A percentile compares a stretch with the other conserved stretches of the same genome.
phyloP scores from a whole-genome alignment of 2,888 invertebrate genomes.

The Spicauda simplicius region DNA sequence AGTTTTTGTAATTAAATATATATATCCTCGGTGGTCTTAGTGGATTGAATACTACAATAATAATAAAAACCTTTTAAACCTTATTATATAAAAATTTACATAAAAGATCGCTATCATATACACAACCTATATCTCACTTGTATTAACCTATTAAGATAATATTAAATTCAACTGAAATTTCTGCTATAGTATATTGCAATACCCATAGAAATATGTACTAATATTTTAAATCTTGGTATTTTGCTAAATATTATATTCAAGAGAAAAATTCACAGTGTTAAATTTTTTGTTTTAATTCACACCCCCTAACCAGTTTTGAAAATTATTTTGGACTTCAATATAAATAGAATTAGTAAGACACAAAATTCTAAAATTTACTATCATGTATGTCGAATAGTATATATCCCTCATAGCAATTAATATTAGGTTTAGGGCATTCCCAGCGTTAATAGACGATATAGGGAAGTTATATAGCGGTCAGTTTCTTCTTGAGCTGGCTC shows the following conservation, averaged over 20 bases:
- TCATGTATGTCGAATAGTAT: background rate
- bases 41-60: slow-evolving; percentile 6
- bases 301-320: too few relatives aligned
- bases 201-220: too few relatives aligned
- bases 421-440: slow-evolving; percentile 17
- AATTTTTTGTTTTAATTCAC: too few relatives aligned
- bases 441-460: slow-evolving; percentile 28
- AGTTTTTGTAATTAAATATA: slow-evolving; percentile 38
- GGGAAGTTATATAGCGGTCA: slow-evolving; percentile 55
- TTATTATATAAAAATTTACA: slow-evolving; percentile 70
- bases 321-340: background rate
- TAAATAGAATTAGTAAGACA: background rate
- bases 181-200: background rate
- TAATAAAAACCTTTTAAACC: slow-evolving; percentile 57
- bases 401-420: background rate
- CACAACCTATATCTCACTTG: slow-evolving; percentile 16
- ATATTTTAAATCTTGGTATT: too few relatives aligned
- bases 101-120: slow-evolving; percentile 20
- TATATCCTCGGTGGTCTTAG: slow-evolving; percentile 9
- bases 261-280: too few relatives aligned
- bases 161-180: slow-evolving; percentile 8
- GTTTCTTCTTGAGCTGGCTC: slow-evolving; percentile 76
- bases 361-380: too few relatives aligned
- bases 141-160: slow-evolving; percentile 9
- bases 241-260: too few relatives aligned